Conservation (phyloP, 2,888 invertebrate species). For the Fragum sueziense region DNA sequence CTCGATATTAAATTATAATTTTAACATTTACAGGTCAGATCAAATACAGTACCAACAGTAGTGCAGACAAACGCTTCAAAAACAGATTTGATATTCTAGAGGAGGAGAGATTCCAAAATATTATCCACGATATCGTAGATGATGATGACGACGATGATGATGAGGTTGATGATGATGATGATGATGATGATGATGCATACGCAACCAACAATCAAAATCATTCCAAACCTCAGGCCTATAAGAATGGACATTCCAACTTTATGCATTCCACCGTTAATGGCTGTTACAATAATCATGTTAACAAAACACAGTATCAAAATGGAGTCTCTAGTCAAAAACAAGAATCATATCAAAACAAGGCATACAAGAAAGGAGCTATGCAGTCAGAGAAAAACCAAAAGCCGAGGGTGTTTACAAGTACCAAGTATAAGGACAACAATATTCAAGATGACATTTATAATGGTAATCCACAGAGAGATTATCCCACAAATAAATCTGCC, state of each 20-base stretch:
- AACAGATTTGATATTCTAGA: slow-evolving; percentile 26
- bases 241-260: too few relatives aligned
- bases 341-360: background rate
- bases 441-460: background rate
- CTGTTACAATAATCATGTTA: too few relatives aligned
- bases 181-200: background rate
- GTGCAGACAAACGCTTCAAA: background rate
- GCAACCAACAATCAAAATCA: background rate
- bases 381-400: background rate
- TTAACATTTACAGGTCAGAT: background rate
- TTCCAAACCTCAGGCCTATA: background rate
- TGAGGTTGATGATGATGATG: background rate
- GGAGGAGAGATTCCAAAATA: background rate
- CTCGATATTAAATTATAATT: too few relatives aligned
- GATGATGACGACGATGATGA: background rate
- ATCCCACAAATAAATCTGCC: too few relatives aligned
- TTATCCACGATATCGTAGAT: background rate
- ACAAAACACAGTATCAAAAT: background rate
- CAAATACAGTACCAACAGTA: background rate
- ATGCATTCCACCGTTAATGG: too few relatives aligned
- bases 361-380: background rate
- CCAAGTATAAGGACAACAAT: background rate
- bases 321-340: background rate
- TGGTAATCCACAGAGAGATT: too few relatives aligned
- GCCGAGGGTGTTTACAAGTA: background rate